phyloP scores from a whole-genome alignment of 1,140 invertebrate species.

The Pogonus chalceus region DNA sequence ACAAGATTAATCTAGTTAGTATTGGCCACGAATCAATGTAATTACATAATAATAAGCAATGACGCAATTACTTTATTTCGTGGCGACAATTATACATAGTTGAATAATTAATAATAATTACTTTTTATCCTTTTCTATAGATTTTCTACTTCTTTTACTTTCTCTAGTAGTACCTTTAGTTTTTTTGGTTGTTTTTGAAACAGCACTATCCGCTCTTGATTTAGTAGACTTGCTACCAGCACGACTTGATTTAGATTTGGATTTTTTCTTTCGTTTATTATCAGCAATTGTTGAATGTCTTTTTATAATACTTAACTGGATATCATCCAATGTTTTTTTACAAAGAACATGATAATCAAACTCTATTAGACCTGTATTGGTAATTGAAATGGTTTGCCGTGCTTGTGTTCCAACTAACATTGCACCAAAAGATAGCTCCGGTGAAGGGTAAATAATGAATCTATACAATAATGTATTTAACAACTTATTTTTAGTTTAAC shows the following conservation, averaged over 20 bases:
- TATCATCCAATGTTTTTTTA: not conserved
- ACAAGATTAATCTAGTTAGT: no score
- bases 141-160: constrained; percentile 11
- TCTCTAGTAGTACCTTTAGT: constrained; percentile 12
- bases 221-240: not conserved
- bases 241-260: not conserved
- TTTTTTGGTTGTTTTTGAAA: constrained; percentile 13
- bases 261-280: constrained; percentile 14
- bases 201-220: not conserved
- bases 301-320: not conserved
- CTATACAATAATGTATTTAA: constrained; percentile 14
- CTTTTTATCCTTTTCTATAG: constrained; percentile 6
- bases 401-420: constrained; percentile 19
- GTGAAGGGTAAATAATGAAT: constrained; percentile 23
- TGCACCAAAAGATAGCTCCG: constrained; percentile 24
- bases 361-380: constrained; percentile 25
- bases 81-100: no score
- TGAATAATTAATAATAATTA: no score
- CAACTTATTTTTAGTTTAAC: constrained; percentile 10
- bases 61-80: no score
- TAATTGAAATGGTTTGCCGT: constrained; percentile 17
- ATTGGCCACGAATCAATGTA: no score
- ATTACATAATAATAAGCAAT: no score
- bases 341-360: constrained; percentile 22
- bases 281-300: constrained; percentile 10